Conservation (phyloP, 2,797 vertebrate genomes). For the Percopsis omiscomaycus region DNA sequence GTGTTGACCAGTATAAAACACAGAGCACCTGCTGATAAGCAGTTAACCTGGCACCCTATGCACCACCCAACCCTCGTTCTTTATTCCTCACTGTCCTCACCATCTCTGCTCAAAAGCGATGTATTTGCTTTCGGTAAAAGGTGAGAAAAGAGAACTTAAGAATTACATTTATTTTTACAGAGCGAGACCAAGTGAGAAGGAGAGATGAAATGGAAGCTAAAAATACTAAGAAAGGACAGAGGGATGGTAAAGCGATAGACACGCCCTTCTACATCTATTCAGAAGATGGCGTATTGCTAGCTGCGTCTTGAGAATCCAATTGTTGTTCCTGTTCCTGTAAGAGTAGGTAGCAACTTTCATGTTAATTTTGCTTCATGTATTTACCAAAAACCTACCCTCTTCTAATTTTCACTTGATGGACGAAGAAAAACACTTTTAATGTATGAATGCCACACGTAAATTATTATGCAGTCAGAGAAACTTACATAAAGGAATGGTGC, state of each 20-base stretch:
- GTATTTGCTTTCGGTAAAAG: not conserved
- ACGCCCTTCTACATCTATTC: constrained; percentile 7
- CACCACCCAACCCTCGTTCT: not conserved
- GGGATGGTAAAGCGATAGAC: not conserved
- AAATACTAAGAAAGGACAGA: not conserved
- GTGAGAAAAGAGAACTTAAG: too few species aligned
- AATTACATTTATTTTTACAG: constrained; percentile 6
- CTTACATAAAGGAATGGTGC: too few species aligned
- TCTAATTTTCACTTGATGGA: too few species aligned
- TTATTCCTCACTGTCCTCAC: not conserved
- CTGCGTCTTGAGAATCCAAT: constrained; percentile 17
- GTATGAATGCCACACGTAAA: too few species aligned
- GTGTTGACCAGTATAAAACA: constrained; percentile 5
- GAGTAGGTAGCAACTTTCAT: not conserved
- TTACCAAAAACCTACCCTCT: too few species aligned
- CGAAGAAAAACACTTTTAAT: too few species aligned
- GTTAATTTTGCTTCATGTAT: too few species aligned
- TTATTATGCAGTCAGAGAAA: too few species aligned
- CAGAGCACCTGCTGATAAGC: constrained; percentile 12
- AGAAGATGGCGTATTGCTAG: constrained; percentile 36
- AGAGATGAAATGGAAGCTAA: not conserved
- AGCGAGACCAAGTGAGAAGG: not conserved
- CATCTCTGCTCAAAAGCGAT: not conserved
- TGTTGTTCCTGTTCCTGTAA: constrained; percentile 28
- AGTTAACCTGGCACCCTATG: not conserved